Base-by-base conservation (phyloP, 37 sponge, comb jelly and placozoan genomes). In the Oopsacas minuta region DNA sequence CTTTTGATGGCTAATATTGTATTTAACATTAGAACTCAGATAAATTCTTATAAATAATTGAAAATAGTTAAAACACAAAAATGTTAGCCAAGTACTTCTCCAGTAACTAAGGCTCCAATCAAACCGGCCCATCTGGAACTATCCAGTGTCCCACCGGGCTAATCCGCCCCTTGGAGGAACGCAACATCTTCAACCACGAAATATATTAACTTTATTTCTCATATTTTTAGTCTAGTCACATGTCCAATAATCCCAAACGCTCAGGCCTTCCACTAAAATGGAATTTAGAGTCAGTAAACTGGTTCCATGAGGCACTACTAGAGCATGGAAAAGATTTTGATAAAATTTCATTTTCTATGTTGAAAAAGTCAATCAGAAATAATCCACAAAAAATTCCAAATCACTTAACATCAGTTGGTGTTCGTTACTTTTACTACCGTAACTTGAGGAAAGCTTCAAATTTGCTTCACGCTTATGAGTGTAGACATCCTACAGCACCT, bases 291-390 rank as follows among this genome's bases (percentile, higher is more conserved):
- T 10, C 75, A 61, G 75, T 61, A n/a, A 61, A 61, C 22, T 25
- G 75, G 30, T 61, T 61, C 22, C 30, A 61, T 34, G 75, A 61
- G 30, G 75, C 75, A 5, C 22, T 61, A 34, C 75, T 61, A 61
- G 75, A 61, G 28, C 75, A 61, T 61, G 75, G 75, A 5, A 61
- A 61, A 12, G 75, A 61, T n/a, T 61, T 61, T 61, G 75, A 61
- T 25, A 61, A 61, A 34, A 61, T 61, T 12, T 61, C 75, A 61
- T 32, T 61, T 12, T 61, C 30, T 3, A 25, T 61, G 30, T n/a
- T 61, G 75, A 61, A 61, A 12, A 61, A 61, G 75, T 61, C 75
- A n/a, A 61, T 61, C 7, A 3, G 30, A 25, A 10, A n/a, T 25
- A 61, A 61, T 12, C 75, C 75, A 61, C 75, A 61, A n/a, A 61